Evolutionary conservation across 2,797 vertebrate species (phyloP), one percentile per base, ranked within the genome.

Genomic region (Ciconia nigra): DNA sequence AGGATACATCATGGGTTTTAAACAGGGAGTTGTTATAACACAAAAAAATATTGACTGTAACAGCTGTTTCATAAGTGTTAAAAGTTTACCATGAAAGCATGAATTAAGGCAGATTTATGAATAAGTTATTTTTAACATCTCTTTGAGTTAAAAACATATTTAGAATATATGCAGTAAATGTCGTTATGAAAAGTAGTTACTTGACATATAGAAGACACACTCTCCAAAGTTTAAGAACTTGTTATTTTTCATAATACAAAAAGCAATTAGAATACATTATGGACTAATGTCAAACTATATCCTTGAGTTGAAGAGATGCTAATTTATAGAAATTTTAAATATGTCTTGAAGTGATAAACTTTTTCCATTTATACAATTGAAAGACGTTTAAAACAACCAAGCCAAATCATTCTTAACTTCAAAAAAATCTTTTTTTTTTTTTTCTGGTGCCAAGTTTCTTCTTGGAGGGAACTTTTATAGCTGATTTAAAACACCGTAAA

Each of bases 51-150:
- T 12, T 79, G 92, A 86, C 79, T 72, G 29, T 57, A 95, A 90
- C 94, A 95, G 96, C 89, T 97, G 95, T 94, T 94, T 88, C 84
- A 1, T 65, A 95, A 96, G 46, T 63, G 58, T 88, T 95, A 90
- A 57, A 95, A 90, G 79, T 96, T 96, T 95, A 88, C 82, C 69
- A 84, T 37, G 82, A 96, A 96, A 96, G 31, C 61, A 94, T 55
- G 87, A 95, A 88, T 81, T 89, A 88, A 70, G 82, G 37, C 92
- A 93, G 93, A 96, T 95, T 96, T 97, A 97, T 97, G 89, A 95
- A 90, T 91, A 81, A 90, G 93, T 93, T 97, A 94, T 95, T 95
- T 97, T 96, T 91, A 97, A 88, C 51, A 81, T 95, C 72, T 90
- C 76, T 93, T 89, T 78, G 49, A 87, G 44, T 91, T 93, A 92